A percentile compares a stretch with the other conserved stretches of the same genome.
phyloP scores from a whole-genome alignment of 1,140 invertebrate genomes.

The Dysdera silvatica region DNA sequence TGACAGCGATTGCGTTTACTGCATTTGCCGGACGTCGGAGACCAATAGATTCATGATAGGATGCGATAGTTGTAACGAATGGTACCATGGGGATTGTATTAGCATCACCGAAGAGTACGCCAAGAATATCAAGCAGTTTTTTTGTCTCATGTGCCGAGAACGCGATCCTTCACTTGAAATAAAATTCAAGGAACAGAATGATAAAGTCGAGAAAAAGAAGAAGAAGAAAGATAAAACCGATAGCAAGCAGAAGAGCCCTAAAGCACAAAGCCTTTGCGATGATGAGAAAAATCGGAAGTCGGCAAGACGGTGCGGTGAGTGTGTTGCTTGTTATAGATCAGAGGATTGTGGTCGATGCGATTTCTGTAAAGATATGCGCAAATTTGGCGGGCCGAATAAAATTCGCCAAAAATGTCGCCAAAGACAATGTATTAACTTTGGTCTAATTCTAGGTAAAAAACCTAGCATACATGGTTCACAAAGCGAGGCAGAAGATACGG shows the following conservation, averaged over 20 bases:
- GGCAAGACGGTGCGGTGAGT: slow-evolving; percentile 63
- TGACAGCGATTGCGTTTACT: slow-evolving; percentile 64
- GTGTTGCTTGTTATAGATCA: slow-evolving; percentile 65
- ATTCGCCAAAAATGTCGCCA: slow-evolving; percentile 54
- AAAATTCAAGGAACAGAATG: slow-evolving; percentile 61
- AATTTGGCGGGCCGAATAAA: slow-evolving; percentile 62
- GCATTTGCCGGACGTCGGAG: slow-evolving; percentile 87
- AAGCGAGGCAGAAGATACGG: slow-evolving; percentile 17
- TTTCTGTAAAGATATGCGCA: slow-evolving; percentile 68
- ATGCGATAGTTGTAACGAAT: slow-evolving; percentile 95
- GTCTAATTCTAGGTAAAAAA: slow-evolving; percentile 27
- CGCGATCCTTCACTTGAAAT: slow-evolving; percentile 74
- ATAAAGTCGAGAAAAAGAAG: slow-evolving; percentile 34
- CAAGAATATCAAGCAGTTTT: slow-evolving; percentile 87
- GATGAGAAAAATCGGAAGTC: slow-evolving; percentile 34
- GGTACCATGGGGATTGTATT: slow-evolving; percentile 98
- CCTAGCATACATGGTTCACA: background rate
- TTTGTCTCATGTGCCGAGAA: slow-evolving; percentile 59
- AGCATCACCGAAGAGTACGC: slow-evolving; percentile 87
- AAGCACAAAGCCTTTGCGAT: slow-evolving; percentile 6
- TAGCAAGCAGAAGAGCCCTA: slow-evolving; percentile 33
- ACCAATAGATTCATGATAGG: slow-evolving; percentile 94
- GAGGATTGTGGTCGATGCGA: slow-evolving; percentile 83
- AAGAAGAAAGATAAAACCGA: slow-evolving; percentile 36
- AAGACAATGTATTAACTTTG: slow-evolving; percentile 48